Evolutionary conservation across 2,797 vertebrate genomes (phyloP).

Genomic region (Muraenolepis orangiensis): DNA sequence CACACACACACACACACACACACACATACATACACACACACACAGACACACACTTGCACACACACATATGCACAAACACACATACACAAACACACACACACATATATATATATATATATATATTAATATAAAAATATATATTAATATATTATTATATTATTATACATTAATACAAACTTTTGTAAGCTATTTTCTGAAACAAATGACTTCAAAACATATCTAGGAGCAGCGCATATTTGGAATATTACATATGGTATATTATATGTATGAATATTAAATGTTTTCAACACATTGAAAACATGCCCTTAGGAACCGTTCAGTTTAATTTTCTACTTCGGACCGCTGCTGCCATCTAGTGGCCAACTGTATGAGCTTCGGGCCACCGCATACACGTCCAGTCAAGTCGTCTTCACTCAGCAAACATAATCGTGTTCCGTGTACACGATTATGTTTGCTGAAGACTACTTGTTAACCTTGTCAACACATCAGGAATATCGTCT

Average conservation of each 20-base stretch:
- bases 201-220: too few species aligned
- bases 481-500: neutral
- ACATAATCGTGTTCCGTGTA: neutral
- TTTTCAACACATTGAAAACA: neutral
- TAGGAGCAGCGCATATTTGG: too few species aligned
- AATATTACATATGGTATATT: too few species aligned
- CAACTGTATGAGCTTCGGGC: neutral
- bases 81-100: too few species aligned
- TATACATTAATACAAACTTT: too few species aligned
- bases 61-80: neutral
- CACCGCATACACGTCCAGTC: neutral
- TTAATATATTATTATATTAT: too few species aligned
- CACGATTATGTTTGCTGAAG: too few species aligned
- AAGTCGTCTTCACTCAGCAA: neutral
- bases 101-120: neutral
- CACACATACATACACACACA: slow-evolving; percentile 1
- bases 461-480: neutral
- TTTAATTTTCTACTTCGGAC: slow-evolving; percentile 8
- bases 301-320: neutral
- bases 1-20: slow-evolving; percentile 8
- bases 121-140: too few species aligned
- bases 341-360: slow-evolving; percentile 63
- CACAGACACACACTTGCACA: neutral
- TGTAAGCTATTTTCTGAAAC: too few species aligned
- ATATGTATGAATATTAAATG: too few species aligned